These are phyloP conservation scores for Periparus ater DNA, from an alignment of 2,797 vertebrate species.

Conservation along the genomic window DNA sequence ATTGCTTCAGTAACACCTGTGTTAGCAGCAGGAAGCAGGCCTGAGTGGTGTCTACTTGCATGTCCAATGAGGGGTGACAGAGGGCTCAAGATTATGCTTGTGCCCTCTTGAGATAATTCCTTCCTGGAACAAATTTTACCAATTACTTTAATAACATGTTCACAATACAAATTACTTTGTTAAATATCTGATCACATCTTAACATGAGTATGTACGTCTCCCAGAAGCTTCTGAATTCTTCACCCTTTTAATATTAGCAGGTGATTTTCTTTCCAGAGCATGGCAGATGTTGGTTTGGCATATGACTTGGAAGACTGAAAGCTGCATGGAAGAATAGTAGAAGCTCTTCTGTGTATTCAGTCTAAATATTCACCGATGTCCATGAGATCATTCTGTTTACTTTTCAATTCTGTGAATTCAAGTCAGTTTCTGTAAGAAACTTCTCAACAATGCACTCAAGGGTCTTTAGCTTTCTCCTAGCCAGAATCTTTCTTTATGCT, in stretches of 20 bases:
- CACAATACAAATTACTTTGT: neutral
- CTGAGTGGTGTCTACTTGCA: neutral
- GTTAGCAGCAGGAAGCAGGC: neutral
- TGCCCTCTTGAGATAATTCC: neutral
- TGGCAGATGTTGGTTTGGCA: neutral
- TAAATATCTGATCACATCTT: neutral
- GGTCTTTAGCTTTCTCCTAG: neutral
- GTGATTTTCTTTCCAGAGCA: neutral
- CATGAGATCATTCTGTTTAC: neutral
- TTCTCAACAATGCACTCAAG: neutral
- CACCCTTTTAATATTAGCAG: neutral
- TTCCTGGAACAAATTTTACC: neutral
- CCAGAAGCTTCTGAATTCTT: neutral
- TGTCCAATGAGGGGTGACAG: neutral
- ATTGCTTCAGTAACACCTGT: neutral
- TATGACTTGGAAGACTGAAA: neutral
- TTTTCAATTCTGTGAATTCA: neutral
- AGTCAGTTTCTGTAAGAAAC: neutral
- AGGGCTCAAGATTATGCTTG: neutral
- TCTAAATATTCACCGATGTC: neutral
- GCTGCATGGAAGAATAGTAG: neutral
- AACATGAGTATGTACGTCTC: rapidly evolving
- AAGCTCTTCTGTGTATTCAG: neutral
- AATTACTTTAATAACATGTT: neutral
- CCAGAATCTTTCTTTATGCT: neutral